Percentiles rank a stretch among this genome's conserved stretches.
These are phyloP conservation scores for Papilio polyxenes DNA, from an alignment of 1,140 invertebrate species.

Conservation along the genomic window DNA sequence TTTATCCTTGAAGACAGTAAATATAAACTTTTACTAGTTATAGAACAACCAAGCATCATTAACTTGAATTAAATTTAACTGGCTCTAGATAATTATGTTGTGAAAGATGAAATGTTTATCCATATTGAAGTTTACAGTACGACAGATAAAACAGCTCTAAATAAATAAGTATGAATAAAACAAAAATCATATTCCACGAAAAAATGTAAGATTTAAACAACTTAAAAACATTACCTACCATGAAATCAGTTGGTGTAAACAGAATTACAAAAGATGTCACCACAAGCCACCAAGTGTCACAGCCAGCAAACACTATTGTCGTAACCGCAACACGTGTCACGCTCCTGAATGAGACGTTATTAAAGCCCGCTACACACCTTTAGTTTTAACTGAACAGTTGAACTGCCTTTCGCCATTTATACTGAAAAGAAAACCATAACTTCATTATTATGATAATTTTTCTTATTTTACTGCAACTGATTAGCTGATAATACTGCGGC, in stretches of 20 bases:
- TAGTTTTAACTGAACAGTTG: neutral
- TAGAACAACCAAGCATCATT: no score
- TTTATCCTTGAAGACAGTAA: no score
- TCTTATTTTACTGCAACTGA: no score
- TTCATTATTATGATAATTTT: no score
- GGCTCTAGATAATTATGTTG: no score
- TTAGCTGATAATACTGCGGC: no score
- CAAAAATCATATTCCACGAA: neutral
- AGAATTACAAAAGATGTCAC: slow-evolving; percentile 14
- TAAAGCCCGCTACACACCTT: neutral
- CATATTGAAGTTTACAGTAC: no score
- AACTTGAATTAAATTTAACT: no score
- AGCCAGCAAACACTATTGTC: slow-evolving; percentile 26
- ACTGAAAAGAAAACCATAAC: neutral
- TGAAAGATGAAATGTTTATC: no score
- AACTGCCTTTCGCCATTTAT: neutral
- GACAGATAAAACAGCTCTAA: no score
- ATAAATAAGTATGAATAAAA: no score
- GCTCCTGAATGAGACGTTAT: slow-evolving; percentile 15
- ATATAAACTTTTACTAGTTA: no score
- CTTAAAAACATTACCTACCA: neutral
- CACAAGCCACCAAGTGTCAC: slow-evolving; percentile 28
- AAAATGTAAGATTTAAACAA: neutral
- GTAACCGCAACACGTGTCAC: slow-evolving; percentile 31
- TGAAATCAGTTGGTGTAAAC: neutral